Percentiles rank a stretch among this genome's conserved stretches.
These are phyloP conservation scores for Drosophila sulfurigaster DNA, from an alignment of 1,140 invertebrate genomes.

Conservation along the genomic window DNA sequence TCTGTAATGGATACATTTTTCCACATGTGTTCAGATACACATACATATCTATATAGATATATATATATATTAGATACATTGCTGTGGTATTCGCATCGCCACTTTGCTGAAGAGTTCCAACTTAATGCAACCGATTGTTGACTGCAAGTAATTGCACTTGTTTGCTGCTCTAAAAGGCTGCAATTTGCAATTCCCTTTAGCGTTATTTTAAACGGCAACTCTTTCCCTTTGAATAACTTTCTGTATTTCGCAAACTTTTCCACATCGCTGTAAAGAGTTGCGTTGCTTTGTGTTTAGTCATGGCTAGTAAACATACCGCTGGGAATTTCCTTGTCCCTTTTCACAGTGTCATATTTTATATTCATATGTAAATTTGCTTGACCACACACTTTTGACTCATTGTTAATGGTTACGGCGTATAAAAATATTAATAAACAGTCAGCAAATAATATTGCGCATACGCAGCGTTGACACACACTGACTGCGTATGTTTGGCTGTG, in stretches of 20 bases:
- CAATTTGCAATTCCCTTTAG: constrained; percentile 1
- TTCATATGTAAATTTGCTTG: constrained; percentile 10
- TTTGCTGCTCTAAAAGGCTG: constrained; percentile 2
- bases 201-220: neutral
- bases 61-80: no score
- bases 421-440: constrained; percentile 46
- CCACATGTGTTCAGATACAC: constrained; percentile 27
- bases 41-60: neutral
- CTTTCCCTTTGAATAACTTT: neutral
- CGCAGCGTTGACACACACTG: constrained; percentile 57
- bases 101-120: constrained; percentile 39
- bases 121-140: neutral
- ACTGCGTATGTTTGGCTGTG: constrained; percentile 21
- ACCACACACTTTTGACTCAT: constrained; percentile 16
- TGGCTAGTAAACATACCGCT: neutral
- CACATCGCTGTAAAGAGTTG: neutral
- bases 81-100: constrained; percentile 53
- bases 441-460: constrained; percentile 67
- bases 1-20: constrained; percentile 29
- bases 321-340: neutral
- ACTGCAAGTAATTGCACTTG: constrained; percentile 21
- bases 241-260: neutral
- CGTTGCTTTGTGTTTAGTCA: neutral
- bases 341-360: neutral
- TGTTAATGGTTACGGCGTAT: neutral